These are phyloP conservation scores for Glomeris maerens DNA, from an alignment of 1,140 invertebrate species.

Conservation along the genomic window DNA sequence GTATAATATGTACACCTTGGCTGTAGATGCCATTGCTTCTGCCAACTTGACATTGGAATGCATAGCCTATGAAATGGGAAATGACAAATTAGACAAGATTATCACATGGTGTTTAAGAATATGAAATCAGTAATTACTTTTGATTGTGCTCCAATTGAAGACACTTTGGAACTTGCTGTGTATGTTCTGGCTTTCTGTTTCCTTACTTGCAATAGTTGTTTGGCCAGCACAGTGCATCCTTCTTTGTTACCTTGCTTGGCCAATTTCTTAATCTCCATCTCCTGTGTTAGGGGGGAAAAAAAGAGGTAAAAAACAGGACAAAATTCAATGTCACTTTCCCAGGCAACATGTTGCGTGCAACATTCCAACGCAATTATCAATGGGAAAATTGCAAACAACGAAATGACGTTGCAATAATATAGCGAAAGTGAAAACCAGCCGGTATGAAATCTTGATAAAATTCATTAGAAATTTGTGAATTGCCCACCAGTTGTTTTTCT, in stretches of 20 bases:
- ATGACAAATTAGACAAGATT: neutral
- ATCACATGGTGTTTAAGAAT: neutral
- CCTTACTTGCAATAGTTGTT: conserved; percentile 69
- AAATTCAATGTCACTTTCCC: too few relatives aligned
- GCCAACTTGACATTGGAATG: conserved; percentile 71
- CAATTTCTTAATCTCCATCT: conserved; percentile 75
- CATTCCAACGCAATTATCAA: too few relatives aligned
- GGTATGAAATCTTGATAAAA: conserved; percentile 3
- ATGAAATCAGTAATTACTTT: conserved; percentile 32
- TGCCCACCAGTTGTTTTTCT: conserved; percentile 68
- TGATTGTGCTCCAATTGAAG: conserved; percentile 62
- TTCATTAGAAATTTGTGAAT: too few relatives aligned
- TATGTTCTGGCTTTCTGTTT: conserved; percentile 75
- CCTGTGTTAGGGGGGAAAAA: too few relatives aligned
- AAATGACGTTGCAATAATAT: too few relatives aligned
- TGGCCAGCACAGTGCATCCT: conserved; percentile 64
- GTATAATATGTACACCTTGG: conserved; percentile 46
- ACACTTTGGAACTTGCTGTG: conserved; percentile 54
- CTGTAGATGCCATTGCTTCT: conserved; percentile 67
- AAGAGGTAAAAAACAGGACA: too few relatives aligned
- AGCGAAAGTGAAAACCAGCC: too few relatives aligned
- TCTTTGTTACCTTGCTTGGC: conserved; percentile 75
- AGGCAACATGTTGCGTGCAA: too few relatives aligned
- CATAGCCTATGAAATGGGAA: conserved; percentile 47
- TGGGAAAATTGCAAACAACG: too few relatives aligned